A percentile compares a stretch with the other conserved stretches of the same genome.
phyloP scores from a whole-genome alignment of 2,888 invertebrate species.

The Auanema freiburgensis region DNA sequence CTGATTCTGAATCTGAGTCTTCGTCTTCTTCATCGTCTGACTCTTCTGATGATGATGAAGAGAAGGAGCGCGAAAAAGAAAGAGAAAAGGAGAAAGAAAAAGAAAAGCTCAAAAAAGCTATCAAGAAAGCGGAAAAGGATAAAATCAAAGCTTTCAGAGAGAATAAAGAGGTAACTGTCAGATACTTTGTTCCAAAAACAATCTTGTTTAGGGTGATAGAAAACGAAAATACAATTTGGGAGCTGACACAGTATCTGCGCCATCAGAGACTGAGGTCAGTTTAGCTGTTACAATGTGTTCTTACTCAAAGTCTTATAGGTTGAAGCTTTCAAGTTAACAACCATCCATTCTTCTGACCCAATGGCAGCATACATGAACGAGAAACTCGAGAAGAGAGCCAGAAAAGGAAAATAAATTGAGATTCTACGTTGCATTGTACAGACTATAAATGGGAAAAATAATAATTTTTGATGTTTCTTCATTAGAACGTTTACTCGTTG shows the following conservation, averaged over 20 bases:
- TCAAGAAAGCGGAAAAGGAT: constrained; percentile 23
- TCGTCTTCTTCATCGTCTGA: neutral
- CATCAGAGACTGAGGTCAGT: constrained; percentile 87
- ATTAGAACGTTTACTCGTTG: too few relatives aligned
- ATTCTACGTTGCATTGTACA: too few relatives aligned
- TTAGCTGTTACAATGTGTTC: neutral
- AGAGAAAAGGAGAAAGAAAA: constrained; percentile 29
- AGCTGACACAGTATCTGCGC: constrained; percentile 71
- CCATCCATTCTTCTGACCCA: constrained; percentile 76
- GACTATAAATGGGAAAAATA: too few relatives aligned
- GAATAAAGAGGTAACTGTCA: neutral
- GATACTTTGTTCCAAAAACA: neutral
- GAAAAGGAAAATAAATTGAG: constrained; percentile 8
- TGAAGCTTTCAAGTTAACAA: constrained; percentile 34
- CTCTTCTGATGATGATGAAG: constrained; percentile 22
- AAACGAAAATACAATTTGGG: constrained; percentile 88
- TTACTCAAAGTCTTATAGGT: constrained; percentile 8
- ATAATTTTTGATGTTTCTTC: too few relatives aligned
- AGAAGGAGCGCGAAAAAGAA: constrained; percentile 25
- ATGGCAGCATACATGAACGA: constrained; percentile 77
- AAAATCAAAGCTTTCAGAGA: neutral
- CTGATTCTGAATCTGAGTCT: constrained; percentile 22
- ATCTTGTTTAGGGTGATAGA: constrained; percentile 73
- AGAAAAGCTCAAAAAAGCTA: constrained; percentile 27
- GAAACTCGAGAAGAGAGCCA: constrained; percentile 37